A percentile compares a stretch with the other conserved stretches of the same genome.
These are phyloP conservation scores for Holothuria scabra DNA, from an alignment of 53 echinoderm and acorn worm species.

Conservation along the genomic window DNA sequence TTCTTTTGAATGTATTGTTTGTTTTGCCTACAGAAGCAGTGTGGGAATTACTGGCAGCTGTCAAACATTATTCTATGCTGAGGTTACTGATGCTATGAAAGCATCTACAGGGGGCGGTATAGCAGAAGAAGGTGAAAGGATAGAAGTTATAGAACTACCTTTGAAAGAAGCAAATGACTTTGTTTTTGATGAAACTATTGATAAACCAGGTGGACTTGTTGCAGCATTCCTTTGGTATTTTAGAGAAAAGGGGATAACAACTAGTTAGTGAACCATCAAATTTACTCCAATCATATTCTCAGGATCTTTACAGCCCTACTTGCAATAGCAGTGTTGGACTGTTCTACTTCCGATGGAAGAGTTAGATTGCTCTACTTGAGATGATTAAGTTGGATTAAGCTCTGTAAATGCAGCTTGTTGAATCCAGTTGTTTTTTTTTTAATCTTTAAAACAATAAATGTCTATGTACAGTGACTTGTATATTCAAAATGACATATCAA, in stretches of 20 bases:
- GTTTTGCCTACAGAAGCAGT: conserved; percentile 52
- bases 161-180: conserved; percentile 42
- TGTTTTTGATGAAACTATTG: conserved; percentile 58
- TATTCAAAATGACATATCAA: too few relatives aligned
- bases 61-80: conserved; percentile 74
- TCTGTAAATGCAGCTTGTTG: too few relatives aligned
- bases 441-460: too few relatives aligned
- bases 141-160: conserved; percentile 67
- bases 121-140: conserved; percentile 68
- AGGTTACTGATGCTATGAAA: conserved; percentile 75
- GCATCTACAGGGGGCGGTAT: conserved; percentile 63
- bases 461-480: too few relatives aligned
- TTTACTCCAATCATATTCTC: too few relatives aligned
- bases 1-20: neutral
- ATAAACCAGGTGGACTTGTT: conserved; percentile 66
- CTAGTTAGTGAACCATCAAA: neutral
- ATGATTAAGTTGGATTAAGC: too few relatives aligned
- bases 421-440: too few relatives aligned
- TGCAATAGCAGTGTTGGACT: too few relatives aligned
- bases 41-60: conserved; percentile 67
- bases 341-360: too few relatives aligned
- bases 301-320: too few relatives aligned
- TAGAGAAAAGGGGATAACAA: conserved; percentile 30
- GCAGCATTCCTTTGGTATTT: conserved; percentile 74
- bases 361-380: too few relatives aligned